phyloP scores from a whole-genome alignment of 2,113 vertebrate genomes.

The Anthoscopus minutus region DNA sequence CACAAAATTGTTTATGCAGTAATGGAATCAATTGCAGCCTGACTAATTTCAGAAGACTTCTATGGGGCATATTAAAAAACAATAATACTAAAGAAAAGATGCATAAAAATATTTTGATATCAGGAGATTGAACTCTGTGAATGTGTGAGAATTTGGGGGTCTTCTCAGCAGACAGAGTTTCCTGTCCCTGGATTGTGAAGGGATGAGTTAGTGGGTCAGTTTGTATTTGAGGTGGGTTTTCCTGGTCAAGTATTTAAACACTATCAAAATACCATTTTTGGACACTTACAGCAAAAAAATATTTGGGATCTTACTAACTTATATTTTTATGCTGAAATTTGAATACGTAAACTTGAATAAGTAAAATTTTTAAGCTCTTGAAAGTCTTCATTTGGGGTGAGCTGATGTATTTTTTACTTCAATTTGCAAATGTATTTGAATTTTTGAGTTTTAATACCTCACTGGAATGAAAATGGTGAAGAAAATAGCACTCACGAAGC shows the following conservation, averaged over 20 bases:
- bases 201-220: background rate
- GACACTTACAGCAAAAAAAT: background rate
- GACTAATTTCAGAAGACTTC: background rate
- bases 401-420: background rate
- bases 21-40: background rate
- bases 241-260: background rate
- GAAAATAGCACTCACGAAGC: background rate
- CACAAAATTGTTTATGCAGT: background rate
- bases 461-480: background rate
- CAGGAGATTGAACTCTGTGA: background rate
- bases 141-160: background rate
- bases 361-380: background rate
- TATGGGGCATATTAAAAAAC: background rate
- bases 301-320: background rate
- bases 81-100: background rate
- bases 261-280: background rate
- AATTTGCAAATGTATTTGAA: background rate
- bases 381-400: background rate
- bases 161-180: background rate
- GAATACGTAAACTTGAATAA: no score
- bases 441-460: background rate
- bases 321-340: background rate
- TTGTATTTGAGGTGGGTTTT: background rate
- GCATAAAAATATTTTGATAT: background rate
- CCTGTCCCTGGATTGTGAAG: background rate